These are phyloP conservation scores for Rhagonycha lutea DNA, from an alignment of 2,888 invertebrate genomes.

Conservation along the genomic window DNA sequence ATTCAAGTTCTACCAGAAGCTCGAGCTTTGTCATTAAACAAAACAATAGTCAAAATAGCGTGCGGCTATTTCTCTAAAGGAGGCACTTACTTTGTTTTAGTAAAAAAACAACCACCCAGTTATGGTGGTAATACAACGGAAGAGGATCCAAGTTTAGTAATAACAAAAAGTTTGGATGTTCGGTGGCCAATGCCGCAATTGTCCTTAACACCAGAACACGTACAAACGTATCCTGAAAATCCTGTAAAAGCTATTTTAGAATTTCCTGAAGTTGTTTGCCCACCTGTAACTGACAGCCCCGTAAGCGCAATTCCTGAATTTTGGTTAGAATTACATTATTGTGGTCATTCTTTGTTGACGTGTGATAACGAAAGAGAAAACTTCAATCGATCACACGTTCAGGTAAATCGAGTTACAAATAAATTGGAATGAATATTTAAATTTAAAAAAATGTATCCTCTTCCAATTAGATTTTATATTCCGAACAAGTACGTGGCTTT, in stretches of 20 bases:
- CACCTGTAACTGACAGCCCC: constrained; percentile 61
- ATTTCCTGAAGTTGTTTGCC: constrained; percentile 75
- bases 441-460: constrained; percentile 2
- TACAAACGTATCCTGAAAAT: constrained; percentile 78
- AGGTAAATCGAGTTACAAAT: constrained; percentile 48
- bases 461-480: constrained; percentile 67
- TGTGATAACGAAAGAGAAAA: constrained; percentile 61
- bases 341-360: constrained; percentile 73
- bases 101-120: constrained; percentile 49
- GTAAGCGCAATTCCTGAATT: constrained; percentile 65
- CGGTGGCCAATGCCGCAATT: constrained; percentile 78
- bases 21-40: constrained; percentile 47
- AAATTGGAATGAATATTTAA: background rate
- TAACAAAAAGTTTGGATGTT: constrained; percentile 71
- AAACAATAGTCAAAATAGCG: constrained; percentile 56
- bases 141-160: constrained; percentile 35
- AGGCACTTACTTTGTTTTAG: constrained; percentile 64
- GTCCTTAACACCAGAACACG: constrained; percentile 73
- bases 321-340: constrained; percentile 79
- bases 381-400: constrained; percentile 55
- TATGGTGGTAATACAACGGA: constrained; percentile 39
- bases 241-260: constrained; percentile 75
- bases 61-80: constrained; percentile 77
- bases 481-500: constrained; percentile 76
- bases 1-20: constrained; percentile 52